Conservation (phyloP, 2,113 vertebrate genomes). For the human (Homo sapiens) region DNA sequence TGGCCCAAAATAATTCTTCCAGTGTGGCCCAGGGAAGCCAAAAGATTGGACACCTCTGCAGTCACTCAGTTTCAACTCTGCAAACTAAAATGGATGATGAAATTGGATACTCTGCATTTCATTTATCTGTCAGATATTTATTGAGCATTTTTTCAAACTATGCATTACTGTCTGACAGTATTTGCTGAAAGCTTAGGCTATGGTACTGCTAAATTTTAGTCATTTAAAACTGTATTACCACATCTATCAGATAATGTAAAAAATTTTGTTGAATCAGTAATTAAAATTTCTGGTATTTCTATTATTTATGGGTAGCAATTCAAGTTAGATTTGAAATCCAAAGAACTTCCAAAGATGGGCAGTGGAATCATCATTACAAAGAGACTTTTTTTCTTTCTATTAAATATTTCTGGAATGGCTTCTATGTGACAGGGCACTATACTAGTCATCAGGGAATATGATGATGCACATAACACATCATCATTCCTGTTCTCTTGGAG, state of each 20-base stretch:
- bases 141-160: neutral
- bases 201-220: neutral
- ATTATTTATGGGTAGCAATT: neutral
- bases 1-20: too few species aligned
- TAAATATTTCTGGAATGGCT: neutral
- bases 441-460: neutral
- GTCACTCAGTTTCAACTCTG: neutral
- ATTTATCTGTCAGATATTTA: neutral
- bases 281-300: neutral
- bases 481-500: neutral
- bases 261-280: neutral
- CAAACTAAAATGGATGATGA: neutral
- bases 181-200: neutral
- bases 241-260: neutral
- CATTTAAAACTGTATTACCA: neutral
- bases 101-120: neutral
- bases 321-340: constrained; percentile 43
- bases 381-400: neutral
- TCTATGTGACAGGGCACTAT: neutral
- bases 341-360: neutral
- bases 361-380: neutral
- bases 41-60: neutral
- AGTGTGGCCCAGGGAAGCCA: too few species aligned
- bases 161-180: neutral
- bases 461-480: neutral